phyloP scores from a whole-genome alignment of 2,113 vertebrate genomes.

The Orientallactaga bullata region DNA sequence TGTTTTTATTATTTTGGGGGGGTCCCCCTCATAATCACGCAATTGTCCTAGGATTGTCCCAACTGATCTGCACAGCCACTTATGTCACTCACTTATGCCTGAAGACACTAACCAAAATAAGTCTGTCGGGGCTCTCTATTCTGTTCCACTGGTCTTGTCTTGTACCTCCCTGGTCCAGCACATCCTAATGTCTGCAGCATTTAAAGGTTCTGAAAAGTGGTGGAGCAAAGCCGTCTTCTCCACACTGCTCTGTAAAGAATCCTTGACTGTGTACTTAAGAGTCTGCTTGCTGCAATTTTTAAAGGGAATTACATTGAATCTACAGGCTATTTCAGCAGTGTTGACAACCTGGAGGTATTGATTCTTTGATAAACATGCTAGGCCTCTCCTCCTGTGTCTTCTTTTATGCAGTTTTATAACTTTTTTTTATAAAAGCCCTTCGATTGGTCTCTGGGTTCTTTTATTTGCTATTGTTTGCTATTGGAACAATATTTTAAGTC shows the following conservation, averaged over 20 bases:
- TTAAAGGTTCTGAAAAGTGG: neutral
- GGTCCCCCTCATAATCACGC: neutral
- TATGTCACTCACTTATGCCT: neutral
- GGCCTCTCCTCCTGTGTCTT: neutral
- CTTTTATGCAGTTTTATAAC: neutral
- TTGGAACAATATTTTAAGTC: slow-evolving; percentile 29
- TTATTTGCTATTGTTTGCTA: slow-evolving; percentile 8
- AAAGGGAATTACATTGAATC: neutral
- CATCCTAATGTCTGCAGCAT: neutral
- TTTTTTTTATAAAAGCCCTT: slow-evolving; percentile 13
- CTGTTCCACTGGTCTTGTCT: neutral
- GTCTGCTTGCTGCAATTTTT: neutral
- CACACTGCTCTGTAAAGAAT: neutral
- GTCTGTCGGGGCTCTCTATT: neutral
- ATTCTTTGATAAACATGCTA: neutral
- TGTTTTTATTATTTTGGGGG: neutral
- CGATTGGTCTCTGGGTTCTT: neutral
- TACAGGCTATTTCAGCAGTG: neutral
- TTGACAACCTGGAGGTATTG: neutral
- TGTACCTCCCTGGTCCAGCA: neutral
- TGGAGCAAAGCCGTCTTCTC: neutral
- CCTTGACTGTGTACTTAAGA: neutral
- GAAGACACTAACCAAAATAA: neutral
- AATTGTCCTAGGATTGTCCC: neutral
- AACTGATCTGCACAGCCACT: neutral